phyloP scores from a whole-genome alignment of 2,797 vertebrate species.

The Poecilia velifera region DNA sequence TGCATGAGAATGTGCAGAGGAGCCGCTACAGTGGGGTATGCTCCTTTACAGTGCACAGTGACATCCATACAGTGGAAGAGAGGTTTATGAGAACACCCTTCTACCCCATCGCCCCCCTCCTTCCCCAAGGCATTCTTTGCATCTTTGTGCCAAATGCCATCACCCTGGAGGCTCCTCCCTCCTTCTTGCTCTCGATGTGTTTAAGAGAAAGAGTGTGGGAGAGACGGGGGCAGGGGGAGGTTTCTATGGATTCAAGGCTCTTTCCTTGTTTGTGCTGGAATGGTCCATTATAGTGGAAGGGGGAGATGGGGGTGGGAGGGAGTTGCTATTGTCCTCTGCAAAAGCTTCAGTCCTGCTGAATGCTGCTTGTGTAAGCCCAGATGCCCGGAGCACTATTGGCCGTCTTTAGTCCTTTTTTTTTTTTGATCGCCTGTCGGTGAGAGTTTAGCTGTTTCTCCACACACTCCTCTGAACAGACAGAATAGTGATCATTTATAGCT shows the following conservation, averaged over 20 bases:
- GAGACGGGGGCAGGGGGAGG: constrained; percentile 28
- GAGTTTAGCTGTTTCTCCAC: neutral
- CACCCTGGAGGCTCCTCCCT: constrained; percentile 37
- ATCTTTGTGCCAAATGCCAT: constrained; percentile 75
- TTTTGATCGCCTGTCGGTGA: neutral
- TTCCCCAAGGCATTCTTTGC: constrained; percentile 63
- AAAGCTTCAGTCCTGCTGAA: constrained; percentile 60
- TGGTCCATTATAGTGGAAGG: neutral
- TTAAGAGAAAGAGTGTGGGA: constrained; percentile 24
- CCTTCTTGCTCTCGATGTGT: constrained; percentile 11
- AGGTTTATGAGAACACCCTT: constrained; percentile 6
- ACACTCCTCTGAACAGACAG: neutral
- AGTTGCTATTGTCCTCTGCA: constrained; percentile 6
- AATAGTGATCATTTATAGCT: neutral
- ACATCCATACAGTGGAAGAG: neutral
- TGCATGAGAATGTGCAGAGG: neutral
- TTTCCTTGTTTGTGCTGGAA: constrained; percentile 18
- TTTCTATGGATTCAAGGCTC: constrained; percentile 52
- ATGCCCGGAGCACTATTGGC: constrained; percentile 46
- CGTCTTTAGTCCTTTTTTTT: constrained; percentile 24
- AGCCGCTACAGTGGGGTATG: neutral
- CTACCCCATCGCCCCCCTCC: constrained; percentile 23
- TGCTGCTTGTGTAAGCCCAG: constrained; percentile 43
- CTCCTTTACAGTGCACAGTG: neutral
- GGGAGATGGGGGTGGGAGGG: neutral